Conservation (phyloP, 2,888 invertebrate species). For the Drosophila niveifrons region DNA sequence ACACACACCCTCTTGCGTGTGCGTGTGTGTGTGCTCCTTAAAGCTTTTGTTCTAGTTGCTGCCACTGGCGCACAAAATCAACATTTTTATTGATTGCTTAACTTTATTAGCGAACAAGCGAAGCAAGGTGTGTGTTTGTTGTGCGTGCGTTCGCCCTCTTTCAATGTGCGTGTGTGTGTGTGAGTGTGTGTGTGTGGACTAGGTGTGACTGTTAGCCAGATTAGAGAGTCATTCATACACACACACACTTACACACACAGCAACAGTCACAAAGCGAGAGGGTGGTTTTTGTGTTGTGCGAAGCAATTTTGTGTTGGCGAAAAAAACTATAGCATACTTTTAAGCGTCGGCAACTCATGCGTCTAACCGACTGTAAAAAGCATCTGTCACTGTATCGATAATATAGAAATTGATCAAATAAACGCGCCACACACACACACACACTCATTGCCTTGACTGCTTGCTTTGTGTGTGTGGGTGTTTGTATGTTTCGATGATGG, state of each 20-base stretch:
- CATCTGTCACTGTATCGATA: slow-evolving; percentile 26
- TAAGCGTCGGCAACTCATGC: slow-evolving; percentile 9
- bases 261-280: background rate
- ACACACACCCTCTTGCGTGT: slow-evolving; percentile 8
- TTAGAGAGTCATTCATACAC: slow-evolving; percentile 12
- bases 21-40: slow-evolving; percentile 19
- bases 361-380: slow-evolving; percentile 11
- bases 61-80: slow-evolving; percentile 45
- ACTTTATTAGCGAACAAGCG: slow-evolving; percentile 50
- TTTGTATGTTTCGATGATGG: background rate
- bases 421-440: background rate
- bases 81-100: slow-evolving; percentile 65
- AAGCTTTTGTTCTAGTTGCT: slow-evolving; percentile 40
- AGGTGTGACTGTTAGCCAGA: slow-evolving; percentile 42
- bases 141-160: background rate
- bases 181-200: slow-evolving; percentile 19
- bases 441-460: slow-evolving; percentile 1
- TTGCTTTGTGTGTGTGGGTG: background rate
- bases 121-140: slow-evolving; percentile 25
- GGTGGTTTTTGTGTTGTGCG: slow-evolving; percentile 11
- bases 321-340: slow-evolving; percentile 35
- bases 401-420: slow-evolving; percentile 15
- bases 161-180: slow-evolving; percentile 4
- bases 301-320: slow-evolving; percentile 5
- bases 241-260: background rate